Base-by-base conservation (phyloP, 2,113 vertebrate genomes). In the Corythoichthys haematopterus region DNA sequence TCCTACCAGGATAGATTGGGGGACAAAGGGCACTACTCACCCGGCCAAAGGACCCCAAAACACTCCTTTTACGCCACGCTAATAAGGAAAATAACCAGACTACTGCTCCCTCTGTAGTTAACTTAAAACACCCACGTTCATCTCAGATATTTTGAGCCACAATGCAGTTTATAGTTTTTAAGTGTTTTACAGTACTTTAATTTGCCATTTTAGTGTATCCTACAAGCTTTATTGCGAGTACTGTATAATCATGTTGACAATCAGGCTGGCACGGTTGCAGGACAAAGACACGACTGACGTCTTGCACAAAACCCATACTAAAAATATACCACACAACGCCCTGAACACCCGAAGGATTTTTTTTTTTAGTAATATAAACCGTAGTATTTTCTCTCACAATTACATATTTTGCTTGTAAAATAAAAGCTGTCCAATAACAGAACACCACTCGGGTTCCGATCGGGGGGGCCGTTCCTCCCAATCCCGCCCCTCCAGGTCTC, bases 11-110 rank as follows among this genome's bases (percentile, higher is more conserved):
- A 76, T 62, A 66, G 75, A 83, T 68, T 82, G 47, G 51, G 74
- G 83, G 84, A 90, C 88, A 91, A 88, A 90, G 84, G 84, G 69
- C 80, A 83, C 81, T 83, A 74, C 81, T 85, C 75, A 76, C 68
- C 65, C 64, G 73, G 77, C 69, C 70, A 78, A 68, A 77, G 65
- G 66, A 53, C 72, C 72, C 70, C n/a, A 62, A 56, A 65, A 57
- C 67, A 57, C 59, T 58, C 15, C 51, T n/a, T 14, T 60, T 57
- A 70, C 71, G 70, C 73, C 72, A 76, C 72, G 69, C 71, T 65
- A 56, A 76, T 71, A 83, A 72, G 72, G 84, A 87, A 87, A 83
- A 74, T 77, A 79, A 76, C 69, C 81, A 75, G 74, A 71, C 74
- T 62, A 53, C 71, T 80, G 20, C 20, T 43, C 66, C 75, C 55